A percentile compares a stretch with the other conserved stretches of the same genome.
Evolutionary conservation across 2,888 invertebrate species (phyloP).

Genomic region (Drosophila algonquin): DNA sequence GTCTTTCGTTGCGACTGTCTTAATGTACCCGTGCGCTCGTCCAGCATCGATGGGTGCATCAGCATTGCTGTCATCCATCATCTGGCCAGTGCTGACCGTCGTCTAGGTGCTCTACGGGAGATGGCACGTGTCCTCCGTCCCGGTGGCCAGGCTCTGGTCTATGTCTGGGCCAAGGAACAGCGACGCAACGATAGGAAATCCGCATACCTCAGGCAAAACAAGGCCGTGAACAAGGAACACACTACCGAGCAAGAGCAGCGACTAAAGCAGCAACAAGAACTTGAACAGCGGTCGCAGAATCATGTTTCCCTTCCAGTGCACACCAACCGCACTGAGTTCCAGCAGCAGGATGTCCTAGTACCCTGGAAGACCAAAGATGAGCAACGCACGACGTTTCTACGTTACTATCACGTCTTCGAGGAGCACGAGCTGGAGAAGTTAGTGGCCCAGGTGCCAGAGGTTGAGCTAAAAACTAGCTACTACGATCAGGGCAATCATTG

Average conservation of each 20-base stretch:
- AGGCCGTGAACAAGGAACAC: conserved; percentile 84
- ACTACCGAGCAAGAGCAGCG: conserved; percentile 82
- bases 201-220: conserved; percentile 88
- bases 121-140: conserved; percentile 89
- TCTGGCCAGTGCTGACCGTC: conserved; percentile 91
- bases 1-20: conserved; percentile 92
- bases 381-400: conserved; percentile 86
- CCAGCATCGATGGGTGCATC: conserved; percentile 91
- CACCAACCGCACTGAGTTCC: conserved; percentile 94
- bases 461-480: conserved; percentile 88
- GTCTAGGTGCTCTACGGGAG: conserved; percentile 90
- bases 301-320: conserved; percentile 88
- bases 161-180: conserved; percentile 98
- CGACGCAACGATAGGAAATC: conserved; percentile 87
- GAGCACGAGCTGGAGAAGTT: conserved; percentile 91
- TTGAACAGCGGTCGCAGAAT: conserved; percentile 45
- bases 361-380: conserved; percentile 93
- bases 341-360: conserved; percentile 95
- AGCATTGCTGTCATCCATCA: conserved; percentile 99
- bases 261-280: conserved; percentile 60
- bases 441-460: conserved; percentile 85
- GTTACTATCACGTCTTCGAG: conserved; percentile 97
- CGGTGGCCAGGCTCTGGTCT: conserved; percentile 92
- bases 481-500: conserved; percentile 99
- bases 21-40: conserved; percentile 87